A percentile compares a stretch with the other conserved stretches of the same genome.
Evolutionary conservation across 2,113 vertebrate genomes (phyloP).

Genomic region (Chaetura pelagica): DNA sequence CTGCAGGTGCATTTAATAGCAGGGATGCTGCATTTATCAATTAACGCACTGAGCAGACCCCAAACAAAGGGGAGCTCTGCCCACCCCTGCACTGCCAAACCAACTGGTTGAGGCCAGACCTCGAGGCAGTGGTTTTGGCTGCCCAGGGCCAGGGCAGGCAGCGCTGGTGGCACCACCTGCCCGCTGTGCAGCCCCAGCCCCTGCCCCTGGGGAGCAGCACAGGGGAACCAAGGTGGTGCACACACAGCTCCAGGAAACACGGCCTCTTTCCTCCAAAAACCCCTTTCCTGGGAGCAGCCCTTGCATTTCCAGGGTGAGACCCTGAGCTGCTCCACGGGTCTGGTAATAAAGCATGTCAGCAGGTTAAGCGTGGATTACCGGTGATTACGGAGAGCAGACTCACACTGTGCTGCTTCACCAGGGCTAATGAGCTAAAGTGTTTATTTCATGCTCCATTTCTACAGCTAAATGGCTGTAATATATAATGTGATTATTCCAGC

Average conservation of each 20-base stretch:
- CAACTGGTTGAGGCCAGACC: neutral
- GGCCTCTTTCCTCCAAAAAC: neutral
- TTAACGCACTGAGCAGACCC: neutral
- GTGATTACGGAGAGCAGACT: constrained; percentile 11
- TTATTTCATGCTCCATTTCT: constrained; percentile 75
- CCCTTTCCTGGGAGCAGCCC: neutral
- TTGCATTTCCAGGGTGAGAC: neutral
- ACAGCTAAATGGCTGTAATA: constrained; percentile 58
- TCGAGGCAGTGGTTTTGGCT: accelerated
- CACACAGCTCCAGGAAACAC: neutral
- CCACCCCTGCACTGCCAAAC: neutral
- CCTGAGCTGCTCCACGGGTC: neutral
- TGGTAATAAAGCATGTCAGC: neutral
- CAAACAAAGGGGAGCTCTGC: accelerated
- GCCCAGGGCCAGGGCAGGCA: neutral
- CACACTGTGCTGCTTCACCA: neutral
- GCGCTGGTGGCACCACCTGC: neutral
- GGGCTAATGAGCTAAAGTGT: constrained; percentile 65
- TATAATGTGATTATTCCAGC: constrained; percentile 55
- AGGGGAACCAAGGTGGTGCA: neutral
- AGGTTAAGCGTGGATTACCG: neutral
- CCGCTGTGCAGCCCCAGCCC: neutral
- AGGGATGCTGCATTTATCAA: neutral
- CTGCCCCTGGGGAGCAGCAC: neutral
- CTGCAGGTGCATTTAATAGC: neutral